A percentile compares a stretch with the other conserved stretches of the same genome.
These are phyloP conservation scores for Chromis chromis DNA, from an alignment of 2,797 vertebrate genomes.

Conservation along the genomic window DNA sequence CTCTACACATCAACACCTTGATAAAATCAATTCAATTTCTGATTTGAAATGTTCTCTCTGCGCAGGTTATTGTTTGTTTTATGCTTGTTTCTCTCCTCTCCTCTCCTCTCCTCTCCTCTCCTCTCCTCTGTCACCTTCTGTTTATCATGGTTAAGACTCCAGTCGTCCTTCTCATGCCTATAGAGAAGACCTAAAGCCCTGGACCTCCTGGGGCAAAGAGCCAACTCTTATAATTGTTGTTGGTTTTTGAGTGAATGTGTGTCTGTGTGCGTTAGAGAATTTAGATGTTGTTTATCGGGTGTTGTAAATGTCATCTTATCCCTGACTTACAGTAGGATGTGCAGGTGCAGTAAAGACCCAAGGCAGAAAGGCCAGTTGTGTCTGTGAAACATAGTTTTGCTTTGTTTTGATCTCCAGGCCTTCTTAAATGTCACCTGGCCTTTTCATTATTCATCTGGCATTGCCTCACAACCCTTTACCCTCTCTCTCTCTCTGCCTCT, in stretches of 20 bases:
- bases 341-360: background rate
- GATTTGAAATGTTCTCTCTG: too few relatives aligned
- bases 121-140: too few relatives aligned
- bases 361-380: background rate
- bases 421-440: slow-evolving; percentile 37
- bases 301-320: slow-evolving; percentile 3
- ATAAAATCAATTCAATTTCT: background rate
- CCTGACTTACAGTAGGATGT: background rate
- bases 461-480: background rate
- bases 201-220: slow-evolving; percentile 1
- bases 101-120: too few relatives aligned
- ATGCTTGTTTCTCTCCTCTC: slow-evolving; percentile 10
- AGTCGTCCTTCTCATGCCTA: too few relatives aligned
- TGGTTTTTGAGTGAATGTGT: background rate
- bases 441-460: slow-evolving; percentile 27
- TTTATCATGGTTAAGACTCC: too few relatives aligned
- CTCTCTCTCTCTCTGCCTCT: background rate
- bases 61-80: slow-evolving; percentile 6
- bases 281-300: background rate
- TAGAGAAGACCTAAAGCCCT: slow-evolving; percentile 8
- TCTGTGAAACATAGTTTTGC: slow-evolving; percentile 6
- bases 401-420: background rate
- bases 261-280: background rate
- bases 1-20: background rate
- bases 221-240: background rate